phyloP scores from a whole-genome alignment of 2,113 vertebrate species.

The Leptodactylus fuscus region DNA sequence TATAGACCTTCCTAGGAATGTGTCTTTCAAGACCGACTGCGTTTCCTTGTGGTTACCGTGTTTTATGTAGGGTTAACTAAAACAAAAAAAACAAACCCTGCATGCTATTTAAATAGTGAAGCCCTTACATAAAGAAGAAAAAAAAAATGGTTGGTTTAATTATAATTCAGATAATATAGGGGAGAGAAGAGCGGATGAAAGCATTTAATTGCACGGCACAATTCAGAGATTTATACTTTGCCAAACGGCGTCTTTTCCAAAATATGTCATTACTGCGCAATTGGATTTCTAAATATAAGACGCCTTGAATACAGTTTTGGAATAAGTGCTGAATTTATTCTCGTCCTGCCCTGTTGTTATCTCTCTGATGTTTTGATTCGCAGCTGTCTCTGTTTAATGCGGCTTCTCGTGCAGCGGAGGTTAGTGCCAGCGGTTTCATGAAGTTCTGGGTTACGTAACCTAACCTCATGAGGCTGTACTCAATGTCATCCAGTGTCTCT shows the following conservation, averaged over 20 bases:
- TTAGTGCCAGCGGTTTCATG: neutral
- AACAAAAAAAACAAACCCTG: too few relatives aligned
- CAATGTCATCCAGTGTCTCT: constrained; percentile 4
- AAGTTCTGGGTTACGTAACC: neutral
- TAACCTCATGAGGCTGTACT: too few relatives aligned
- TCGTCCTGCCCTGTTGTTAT: constrained; percentile 1
- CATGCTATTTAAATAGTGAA: too few relatives aligned
- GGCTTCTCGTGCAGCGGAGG: neutral
- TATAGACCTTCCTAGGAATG: too few relatives aligned
- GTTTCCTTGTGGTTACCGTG: neutral
- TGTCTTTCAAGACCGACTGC: neutral
- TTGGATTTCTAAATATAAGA: constrained; percentile 57
- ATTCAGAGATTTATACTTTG: constrained; percentile 40
- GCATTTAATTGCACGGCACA: constrained; percentile 47
- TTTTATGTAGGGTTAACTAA: neutral
- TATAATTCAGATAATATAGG: constrained; percentile 52
- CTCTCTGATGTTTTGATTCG: constrained; percentile 34
- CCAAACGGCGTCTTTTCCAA: constrained; percentile 42
- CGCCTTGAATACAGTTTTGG: constrained; percentile 37
- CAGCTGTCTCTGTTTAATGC: constrained; percentile 26
- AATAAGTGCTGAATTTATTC: constrained; percentile 38
- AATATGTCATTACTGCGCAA: constrained; percentile 48
- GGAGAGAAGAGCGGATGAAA: constrained; percentile 9
- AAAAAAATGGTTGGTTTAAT: constrained; percentile 42
- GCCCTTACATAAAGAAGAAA: neutral